Evolutionary conservation across 2,888 invertebrate genomes (phyloP), one percentile per base, ranked within the genome.

Genomic region (Tachina lurida): DNA sequence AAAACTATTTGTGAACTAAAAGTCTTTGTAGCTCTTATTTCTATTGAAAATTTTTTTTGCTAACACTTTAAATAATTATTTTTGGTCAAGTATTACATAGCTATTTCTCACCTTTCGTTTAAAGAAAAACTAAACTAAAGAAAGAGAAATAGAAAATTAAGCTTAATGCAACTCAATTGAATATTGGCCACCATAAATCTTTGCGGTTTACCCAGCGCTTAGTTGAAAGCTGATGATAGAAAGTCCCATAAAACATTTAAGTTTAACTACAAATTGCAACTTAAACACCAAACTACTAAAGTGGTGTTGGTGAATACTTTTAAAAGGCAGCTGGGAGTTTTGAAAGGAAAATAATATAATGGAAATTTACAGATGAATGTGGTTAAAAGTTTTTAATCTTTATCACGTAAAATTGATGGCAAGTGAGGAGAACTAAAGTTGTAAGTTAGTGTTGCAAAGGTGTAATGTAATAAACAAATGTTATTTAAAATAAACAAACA

Each of bases 151-250:
- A 31, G 31, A 31, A 31, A 31, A 31, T 31, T 31, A 31, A 31
- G 17, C 19, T 45, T 22, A 56, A 15, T 19, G 60, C 13, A 43
- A 68, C 73, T 70, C 56, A 78, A 82, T 85, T 75, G 78, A 82
- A 75, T 73, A 65, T 75, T 82, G 82, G 82, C 56, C 49, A 82
- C 52, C 60, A 82, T 85, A 79, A 85, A 82, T 82, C 78, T 75
- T 63, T 60, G 77, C 52, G 78, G 74, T 75, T 75, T 75, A 85
- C 70, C 85, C 13, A 3, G 1, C n/a, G 47, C 19, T 52, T 52
- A 47, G 45, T 63, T 58, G 39, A 22, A 13, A 71, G 63, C 43
- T 70, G 78, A 70, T 70, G 78, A 70, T 58, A 47, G 43, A 47
- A 58, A 43, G 22, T 1, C 39, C 10, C 15, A 39, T 31, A 58